Percentiles rank a stretch among this genome's conserved stretches.
Evolutionary conservation across 2,797 vertebrate species (phyloP).

Genomic region (Vespertilio murinus): DNA sequence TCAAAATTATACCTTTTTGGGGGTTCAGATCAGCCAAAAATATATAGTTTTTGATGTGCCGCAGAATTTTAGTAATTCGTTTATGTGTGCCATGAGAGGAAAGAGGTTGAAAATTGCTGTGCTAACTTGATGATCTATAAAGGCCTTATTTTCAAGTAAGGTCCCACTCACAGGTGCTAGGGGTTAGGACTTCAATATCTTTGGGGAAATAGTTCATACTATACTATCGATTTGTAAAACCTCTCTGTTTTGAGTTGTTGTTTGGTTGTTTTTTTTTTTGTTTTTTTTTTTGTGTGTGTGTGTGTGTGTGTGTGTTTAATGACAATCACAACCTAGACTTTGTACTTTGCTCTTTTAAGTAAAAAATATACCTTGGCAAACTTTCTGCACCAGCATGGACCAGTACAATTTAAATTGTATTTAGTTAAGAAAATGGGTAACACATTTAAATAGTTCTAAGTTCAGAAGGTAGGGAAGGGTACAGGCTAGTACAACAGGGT

Average conservation of each 20-base stretch:
- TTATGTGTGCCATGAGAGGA: neutral
- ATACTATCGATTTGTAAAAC: neutral
- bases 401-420: neutral
- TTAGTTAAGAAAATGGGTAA: neutral
- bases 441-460: neutral
- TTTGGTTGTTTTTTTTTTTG: neutral
- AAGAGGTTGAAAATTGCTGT: neutral
- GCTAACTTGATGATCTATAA: neutral
- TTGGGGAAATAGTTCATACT: neutral
- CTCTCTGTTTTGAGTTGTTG: neutral
- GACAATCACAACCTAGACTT: neutral
- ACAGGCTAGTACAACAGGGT: accelerated
- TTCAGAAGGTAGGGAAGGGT: neutral
- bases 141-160: neutral
- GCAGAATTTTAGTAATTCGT: neutral
- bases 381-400: neutral
- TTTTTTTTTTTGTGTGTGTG: too few species aligned
- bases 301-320: too few species aligned
- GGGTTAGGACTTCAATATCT: neutral
- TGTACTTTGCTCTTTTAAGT: neutral
- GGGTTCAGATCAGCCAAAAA: neutral
- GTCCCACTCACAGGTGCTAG: neutral
- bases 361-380: neutral
- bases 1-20: neutral
- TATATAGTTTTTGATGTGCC: neutral